Conservation (phyloP, 2,888 invertebrate genomes). For the Seladonia tumulorum region DNA sequence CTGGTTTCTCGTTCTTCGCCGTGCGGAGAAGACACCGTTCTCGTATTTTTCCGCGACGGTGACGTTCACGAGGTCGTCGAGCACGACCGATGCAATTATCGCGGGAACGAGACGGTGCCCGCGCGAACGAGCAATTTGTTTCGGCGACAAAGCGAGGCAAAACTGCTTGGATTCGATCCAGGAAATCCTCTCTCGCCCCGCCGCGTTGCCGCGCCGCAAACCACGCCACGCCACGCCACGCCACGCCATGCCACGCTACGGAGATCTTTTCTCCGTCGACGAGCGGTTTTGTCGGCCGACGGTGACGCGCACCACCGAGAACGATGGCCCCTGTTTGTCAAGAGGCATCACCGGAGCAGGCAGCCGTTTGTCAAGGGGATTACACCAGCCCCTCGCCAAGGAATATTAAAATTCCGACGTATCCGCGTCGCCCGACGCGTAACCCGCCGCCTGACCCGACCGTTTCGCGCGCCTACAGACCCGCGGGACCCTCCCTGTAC, state of each 20-base stretch:
- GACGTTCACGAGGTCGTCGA: constrained; percentile 46
- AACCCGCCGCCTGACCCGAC: constrained; percentile 35
- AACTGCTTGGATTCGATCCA: constrained; percentile 76
- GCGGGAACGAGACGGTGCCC: constrained; percentile 37
- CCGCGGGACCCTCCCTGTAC: constrained; percentile 6
- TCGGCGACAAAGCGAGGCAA: constrained; percentile 78
- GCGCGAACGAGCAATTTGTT: constrained; percentile 74
- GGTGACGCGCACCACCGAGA: constrained; percentile 64
- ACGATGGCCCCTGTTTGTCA: constrained; percentile 80
- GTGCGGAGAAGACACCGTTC: background rate
- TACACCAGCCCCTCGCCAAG: constrained; percentile 68
- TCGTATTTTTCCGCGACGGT: constrained; percentile 44
- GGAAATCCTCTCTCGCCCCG: constrained; percentile 50
- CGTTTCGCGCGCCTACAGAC: constrained; percentile 35
- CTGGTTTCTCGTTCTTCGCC: background rate
- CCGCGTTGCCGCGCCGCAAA: background rate
- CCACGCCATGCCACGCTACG: background rate
- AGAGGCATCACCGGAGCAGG: constrained; percentile 76
- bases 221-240: too few species aligned
- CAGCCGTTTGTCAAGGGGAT: constrained; percentile 80
- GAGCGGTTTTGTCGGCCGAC: constrained; percentile 24
- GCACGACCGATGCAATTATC: constrained; percentile 59
- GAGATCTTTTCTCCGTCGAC: background rate
- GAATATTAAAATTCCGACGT: constrained; percentile 80
- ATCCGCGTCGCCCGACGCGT: constrained; percentile 63